Base-by-base conservation (phyloP, 2,888 invertebrate genomes). In the Orthosia gothica region DNA sequence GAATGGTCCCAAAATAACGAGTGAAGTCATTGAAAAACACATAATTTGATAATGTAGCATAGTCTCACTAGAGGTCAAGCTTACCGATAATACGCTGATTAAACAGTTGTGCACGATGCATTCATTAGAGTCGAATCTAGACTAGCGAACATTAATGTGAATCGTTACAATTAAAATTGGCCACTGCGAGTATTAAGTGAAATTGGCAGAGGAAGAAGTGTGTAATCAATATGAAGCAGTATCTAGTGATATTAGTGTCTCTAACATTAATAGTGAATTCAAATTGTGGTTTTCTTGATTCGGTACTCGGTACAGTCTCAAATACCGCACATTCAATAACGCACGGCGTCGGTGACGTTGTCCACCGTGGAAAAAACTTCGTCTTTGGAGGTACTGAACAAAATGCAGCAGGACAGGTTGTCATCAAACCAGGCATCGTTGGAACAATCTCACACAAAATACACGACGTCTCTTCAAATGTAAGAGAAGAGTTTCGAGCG, bases 271-370 rank as follows among this genome's bases (percentile, higher is more conserved):
- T 81, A 32, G 64, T 67, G 1, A 74, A 80, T 66, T 76, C 74
- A 18, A 74, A 86, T 11, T 83, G 88, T 74, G 87, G 87, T 18
- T 23, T 88, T 0, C 70, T 89, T n/a, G 88, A 86, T 0, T 78
- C 82, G 16, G 16, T 89, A 0, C 63, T 83, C 7, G 88, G 74
- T 18, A 74, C 54, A 66, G 82, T 89, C 5, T 88, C 81, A 62
- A 72, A 85, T 55, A 90, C 89, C 5, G 81, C 89, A 52, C 76
- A 64, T 26, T 83, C 83, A 12, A 68, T 90, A 16, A 79, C 49
- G 40, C 67, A 88, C 16, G 76, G 84, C n/a, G 79, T 84, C 18
- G 71, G 69, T 40, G 84, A 83, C 64, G 86, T 76, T 3, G 62
- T 85, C 40, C 78, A 82, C 13, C 77, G 72, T 40, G 69, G 90